Percentiles rank a stretch among this genome's conserved stretches.
phyloP scores from a whole-genome alignment of 2,888 invertebrate genomes.

The Carpatolechia fugitivella region DNA sequence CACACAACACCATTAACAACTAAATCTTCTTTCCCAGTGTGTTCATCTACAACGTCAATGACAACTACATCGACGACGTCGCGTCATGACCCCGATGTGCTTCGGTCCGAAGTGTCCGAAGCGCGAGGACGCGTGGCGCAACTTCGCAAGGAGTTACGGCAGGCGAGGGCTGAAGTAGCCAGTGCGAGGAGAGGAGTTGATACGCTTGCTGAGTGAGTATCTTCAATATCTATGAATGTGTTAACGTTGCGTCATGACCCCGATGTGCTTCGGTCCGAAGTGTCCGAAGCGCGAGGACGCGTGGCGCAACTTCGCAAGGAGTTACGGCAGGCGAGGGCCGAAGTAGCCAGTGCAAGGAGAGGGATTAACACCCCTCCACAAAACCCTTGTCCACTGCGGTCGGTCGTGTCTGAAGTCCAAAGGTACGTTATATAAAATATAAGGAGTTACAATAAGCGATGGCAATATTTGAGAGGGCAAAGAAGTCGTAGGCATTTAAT shows the following conservation, averaged over 20 bases:
- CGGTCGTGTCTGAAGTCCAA: neutral
- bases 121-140: conserved; percentile 93
- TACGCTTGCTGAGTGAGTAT: conserved; percentile 90
- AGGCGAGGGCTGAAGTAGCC: conserved; percentile 94
- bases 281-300: conserved; percentile 91
- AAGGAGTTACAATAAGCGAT: no score
- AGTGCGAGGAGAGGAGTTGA: conserved; percentile 95
- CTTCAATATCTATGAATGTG: neutral
- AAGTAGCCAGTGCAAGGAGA: conserved; percentile 94
- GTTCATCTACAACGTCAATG: conserved; percentile 86
- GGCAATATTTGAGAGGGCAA: no score
- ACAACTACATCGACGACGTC: conserved; percentile 90
- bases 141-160: conserved; percentile 92
- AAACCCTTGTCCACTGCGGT: no score
- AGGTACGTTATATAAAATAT: no score
- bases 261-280: conserved; percentile 94
- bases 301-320: conserved; percentile 94
- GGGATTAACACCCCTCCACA: conserved; percentile 95
- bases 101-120: conserved; percentile 94
- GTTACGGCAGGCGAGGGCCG: conserved; percentile 93
- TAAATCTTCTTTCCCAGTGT: conserved; percentile 86
- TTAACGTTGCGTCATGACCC: conserved; percentile 97
- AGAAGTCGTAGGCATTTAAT: no score
- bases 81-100: conserved; percentile 95
- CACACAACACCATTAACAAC: no score